Evolutionary conservation across 2,888 invertebrate genomes (phyloP), one percentile per base, ranked within the genome.

Genomic region (Leptopilina drosophilae): DNA sequence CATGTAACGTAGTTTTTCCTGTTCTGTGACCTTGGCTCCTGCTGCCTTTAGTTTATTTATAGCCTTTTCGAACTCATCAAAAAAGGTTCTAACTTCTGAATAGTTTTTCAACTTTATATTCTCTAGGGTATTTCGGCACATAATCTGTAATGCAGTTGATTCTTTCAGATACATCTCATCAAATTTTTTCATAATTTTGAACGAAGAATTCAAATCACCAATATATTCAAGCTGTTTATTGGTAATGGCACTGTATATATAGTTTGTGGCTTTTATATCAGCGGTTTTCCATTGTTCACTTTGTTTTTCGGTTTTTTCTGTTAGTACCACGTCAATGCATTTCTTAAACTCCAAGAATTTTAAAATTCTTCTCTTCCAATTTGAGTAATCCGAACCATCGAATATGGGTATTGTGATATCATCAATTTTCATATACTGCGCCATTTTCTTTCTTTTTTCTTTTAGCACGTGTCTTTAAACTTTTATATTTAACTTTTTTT

Each of bases 1-100:
- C 83, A 87, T 81, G 75, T 87, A 88, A 15, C 80, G 82, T 49
- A 87, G 53, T 80, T 88, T 87, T 69, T 87, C 85, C 15, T 81
- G 26, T 82, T 86, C 83, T 12, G 77, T 67, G 4, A 87, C 76
- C 59, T 62, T 78, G 59, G 81, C 84, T 15, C 84, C 85, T 5
- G 85, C 84, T 59, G 42, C 14, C 77, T 84, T 87, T 7, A 87
- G 78, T 20, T 86, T 83, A 76, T 87, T 86, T 3, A 64, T 33
- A 14, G 77, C 64, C 65, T 84, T 85, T 69, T 87, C 84, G 80
- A 86, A 86, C 26, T 84, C 84, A 15, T 65, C 81, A 46, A 84
- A 86, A 76, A 87, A 86, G 26, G 46, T 53, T 65, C 64, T 75
- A 12, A 79, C 33, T 42, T 85, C 82, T 0, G 64, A 14, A 67